These are phyloP conservation scores for Micromys minutus DNA, from an alignment of 2,113 vertebrate genomes.

Conservation along the genomic window DNA sequence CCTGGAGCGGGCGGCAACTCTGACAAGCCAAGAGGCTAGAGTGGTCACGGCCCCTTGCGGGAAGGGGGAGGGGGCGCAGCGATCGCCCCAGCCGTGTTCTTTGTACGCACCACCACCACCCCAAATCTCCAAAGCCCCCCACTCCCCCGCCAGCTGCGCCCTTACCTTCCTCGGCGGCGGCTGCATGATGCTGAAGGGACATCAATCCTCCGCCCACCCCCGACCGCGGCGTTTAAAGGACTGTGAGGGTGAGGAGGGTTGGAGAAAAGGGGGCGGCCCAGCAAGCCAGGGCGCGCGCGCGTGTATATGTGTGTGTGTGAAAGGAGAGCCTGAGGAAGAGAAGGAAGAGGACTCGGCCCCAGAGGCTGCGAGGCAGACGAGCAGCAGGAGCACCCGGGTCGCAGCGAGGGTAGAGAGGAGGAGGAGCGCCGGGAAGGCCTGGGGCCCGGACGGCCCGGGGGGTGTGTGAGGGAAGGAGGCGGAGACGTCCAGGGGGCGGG, in stretches of 20 bases:
- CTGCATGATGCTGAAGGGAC: conserved; percentile 92
- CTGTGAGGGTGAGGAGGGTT: neutral
- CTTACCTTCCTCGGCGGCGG: conserved; percentile 98
- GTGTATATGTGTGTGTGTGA: conserved; percentile 20
- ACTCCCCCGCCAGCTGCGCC: conserved; percentile 24
- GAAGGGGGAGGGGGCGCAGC: conserved; percentile 67
- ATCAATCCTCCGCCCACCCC: conserved; percentile 79
- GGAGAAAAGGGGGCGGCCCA: conserved; percentile 32
- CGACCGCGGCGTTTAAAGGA: conserved; percentile 68
- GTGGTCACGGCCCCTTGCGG: conserved; percentile 56
- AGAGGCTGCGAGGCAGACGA: conserved; percentile 15
- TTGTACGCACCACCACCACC: neutral
- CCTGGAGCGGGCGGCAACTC: conserved; percentile 35
- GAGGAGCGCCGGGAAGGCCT: conserved; percentile 66
- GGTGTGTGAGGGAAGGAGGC: conserved; percentile 76
- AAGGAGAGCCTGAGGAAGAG: conserved; percentile 9
- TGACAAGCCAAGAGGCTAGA: conserved; percentile 64
- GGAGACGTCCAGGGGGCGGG: conserved; percentile 75
- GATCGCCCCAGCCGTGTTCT: neutral
- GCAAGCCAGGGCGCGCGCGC: neutral
- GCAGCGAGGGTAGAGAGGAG: neutral
- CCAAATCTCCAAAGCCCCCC: neutral
- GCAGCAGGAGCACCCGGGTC: conserved; percentile 42
- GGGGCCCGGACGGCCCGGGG: conserved; percentile 67
- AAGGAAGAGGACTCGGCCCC: conserved; percentile 29